Percentiles rank a stretch among this genome's conserved stretches.
These are phyloP conservation scores for Meriones psammophilus DNA, from an alignment of 2,797 vertebrate genomes.

Conservation along the genomic window DNA sequence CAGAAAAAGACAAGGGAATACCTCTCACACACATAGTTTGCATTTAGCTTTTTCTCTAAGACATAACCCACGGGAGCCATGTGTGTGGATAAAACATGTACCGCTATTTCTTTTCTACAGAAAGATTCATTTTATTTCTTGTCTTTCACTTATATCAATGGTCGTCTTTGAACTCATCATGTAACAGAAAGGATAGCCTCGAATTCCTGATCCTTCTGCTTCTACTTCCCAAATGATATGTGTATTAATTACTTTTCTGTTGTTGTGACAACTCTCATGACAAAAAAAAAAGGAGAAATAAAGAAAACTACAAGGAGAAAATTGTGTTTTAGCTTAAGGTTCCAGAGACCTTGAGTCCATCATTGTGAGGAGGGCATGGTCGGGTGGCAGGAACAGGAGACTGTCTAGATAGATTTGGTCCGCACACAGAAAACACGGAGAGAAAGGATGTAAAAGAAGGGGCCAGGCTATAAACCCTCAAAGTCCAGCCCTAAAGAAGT, in stretches of 20 bases:
- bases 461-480: neutral
- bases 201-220: neutral
- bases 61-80: neutral
- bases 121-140: neutral
- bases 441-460: neutral
- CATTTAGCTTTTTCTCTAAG: neutral
- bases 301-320: neutral
- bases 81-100: neutral
- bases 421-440: neutral
- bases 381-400: neutral
- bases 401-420: neutral
- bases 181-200: neutral
- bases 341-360: neutral
- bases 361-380: neutral
- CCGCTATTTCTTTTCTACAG: neutral
- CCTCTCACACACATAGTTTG: neutral
- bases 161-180: neutral
- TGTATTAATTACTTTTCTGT: neutral
- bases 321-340: neutral
- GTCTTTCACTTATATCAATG: neutral
- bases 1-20: neutral
- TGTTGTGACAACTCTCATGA: neutral
- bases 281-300: neutral
- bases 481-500: neutral
- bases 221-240: neutral